phyloP scores from a whole-genome alignment of 2,113 vertebrate species.

The Caracal caracal region DNA sequence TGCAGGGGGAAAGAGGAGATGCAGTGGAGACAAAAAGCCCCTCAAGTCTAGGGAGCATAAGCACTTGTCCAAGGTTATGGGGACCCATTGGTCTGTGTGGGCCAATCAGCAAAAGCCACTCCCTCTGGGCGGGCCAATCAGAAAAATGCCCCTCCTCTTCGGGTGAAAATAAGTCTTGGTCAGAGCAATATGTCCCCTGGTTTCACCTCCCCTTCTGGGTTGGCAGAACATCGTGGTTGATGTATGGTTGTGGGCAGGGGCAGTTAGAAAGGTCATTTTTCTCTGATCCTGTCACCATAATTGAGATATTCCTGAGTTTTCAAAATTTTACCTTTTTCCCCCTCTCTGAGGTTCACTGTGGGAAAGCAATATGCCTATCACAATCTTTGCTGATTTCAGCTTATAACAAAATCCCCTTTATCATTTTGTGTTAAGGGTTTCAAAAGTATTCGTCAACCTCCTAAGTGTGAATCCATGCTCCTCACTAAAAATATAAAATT shows the following conservation, averaged over 20 bases:
- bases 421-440: background rate
- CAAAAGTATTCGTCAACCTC: background rate
- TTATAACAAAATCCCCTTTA: background rate
- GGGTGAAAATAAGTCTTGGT: background rate
- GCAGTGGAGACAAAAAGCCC: background rate
- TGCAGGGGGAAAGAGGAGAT: background rate
- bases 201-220: rapidly evolving
- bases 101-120: background rate
- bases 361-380: background rate
- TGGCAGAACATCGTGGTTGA: background rate
- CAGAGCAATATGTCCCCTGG: background rate
- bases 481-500: constrained; percentile 35
- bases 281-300: background rate
- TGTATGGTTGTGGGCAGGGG: background rate
- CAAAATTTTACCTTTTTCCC: background rate
- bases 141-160: background rate
- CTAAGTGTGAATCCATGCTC: background rate
- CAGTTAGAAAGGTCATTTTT: background rate
- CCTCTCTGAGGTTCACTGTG: background rate
- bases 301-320: background rate
- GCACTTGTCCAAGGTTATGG: background rate
- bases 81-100: background rate
- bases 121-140: background rate
- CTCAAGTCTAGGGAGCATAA: background rate
- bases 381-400: background rate